Conservation (phyloP, 2,797 vertebrate species). For the Anguilla anguilla region DNA sequence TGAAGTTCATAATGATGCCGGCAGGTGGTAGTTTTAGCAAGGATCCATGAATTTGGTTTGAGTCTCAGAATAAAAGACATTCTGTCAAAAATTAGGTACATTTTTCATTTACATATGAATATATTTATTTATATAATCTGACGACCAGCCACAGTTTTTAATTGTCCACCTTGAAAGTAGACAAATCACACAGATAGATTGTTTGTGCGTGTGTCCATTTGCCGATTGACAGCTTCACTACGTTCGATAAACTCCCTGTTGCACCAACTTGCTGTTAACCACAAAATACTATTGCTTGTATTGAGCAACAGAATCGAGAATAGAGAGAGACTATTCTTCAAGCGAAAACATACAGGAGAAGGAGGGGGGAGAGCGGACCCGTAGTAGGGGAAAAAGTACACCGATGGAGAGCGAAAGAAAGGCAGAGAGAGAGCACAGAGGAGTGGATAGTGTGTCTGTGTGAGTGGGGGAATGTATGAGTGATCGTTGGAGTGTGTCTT, state of each 20-base stretch:
- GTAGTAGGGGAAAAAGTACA: neutral
- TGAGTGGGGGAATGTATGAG: neutral
- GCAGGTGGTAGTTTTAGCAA: neutral
- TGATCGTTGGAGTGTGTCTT: neutral
- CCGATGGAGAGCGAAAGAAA: neutral
- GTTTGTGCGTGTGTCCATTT: constrained; percentile 8
- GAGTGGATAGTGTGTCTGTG: neutral
- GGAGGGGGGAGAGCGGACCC: neutral
- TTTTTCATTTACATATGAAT: neutral
- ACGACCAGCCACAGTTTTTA: neutral
- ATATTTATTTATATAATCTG: neutral
- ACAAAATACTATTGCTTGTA: neutral
- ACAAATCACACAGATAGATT: neutral
- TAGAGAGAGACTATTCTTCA: neutral
- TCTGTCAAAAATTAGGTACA: neutral
- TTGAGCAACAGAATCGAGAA: neutral
- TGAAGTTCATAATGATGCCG: neutral
- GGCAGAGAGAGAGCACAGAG: neutral
- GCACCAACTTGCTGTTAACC: neutral
- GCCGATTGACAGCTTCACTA: neutral
- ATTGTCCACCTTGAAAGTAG: neutral
- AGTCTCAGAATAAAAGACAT: neutral
- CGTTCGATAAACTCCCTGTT: neutral
- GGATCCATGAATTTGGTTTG: neutral
- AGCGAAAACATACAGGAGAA: neutral